Base-by-base conservation (phyloP, 2,113 vertebrate genomes). In the Chionis minor region DNA sequence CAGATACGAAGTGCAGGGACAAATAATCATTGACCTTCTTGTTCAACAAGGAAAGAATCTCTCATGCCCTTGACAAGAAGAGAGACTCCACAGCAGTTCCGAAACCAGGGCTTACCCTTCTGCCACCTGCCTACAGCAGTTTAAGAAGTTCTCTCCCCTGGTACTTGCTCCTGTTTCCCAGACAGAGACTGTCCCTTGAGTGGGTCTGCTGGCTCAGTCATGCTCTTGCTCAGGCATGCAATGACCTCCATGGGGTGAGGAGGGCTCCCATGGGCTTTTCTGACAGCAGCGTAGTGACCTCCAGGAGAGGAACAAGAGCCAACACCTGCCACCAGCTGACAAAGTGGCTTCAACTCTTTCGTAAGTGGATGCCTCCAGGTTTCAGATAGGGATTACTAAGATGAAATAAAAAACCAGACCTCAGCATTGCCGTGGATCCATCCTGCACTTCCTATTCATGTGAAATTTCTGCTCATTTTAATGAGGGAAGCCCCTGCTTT, bases 1-100 rank as follows among this genome's bases (percentile, higher is more conserved):
- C 11, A 80, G 58, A 27, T 30, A 38, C 24, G 27, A 82, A 71
- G 23, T 18, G 13, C 15, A 61, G 7, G 28, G 65, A 14, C 19
- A 88, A 80, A 92, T 23, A 81, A 61, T 49, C 21, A 20, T 10
- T 56, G 30, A 71, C 6, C 75, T 71, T 59, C 44, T 73, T 40
- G 35, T 28, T 82, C 49, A 58, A 73, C 3, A 11, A 35, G 27
- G 26, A 56, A 86, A 69, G 10, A 49, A 54, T 19, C 22, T 54
- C 6, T 28, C 32, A 35, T 40, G 11, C 8, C 12, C 35, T 61
- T 0, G 0, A 26, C 12, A 73, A 62, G 58, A 71, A 56, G 62
- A 69, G 23, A 92, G 40, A 35, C 20, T 45, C 26, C 12, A 44
- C 22, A 78, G 59, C 9, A 9, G 61, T 54, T 70, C 38, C 24